These are phyloP conservation scores for Globia sparganii DNA, from an alignment of 2,888 invertebrate species.

Conservation along the genomic window DNA sequence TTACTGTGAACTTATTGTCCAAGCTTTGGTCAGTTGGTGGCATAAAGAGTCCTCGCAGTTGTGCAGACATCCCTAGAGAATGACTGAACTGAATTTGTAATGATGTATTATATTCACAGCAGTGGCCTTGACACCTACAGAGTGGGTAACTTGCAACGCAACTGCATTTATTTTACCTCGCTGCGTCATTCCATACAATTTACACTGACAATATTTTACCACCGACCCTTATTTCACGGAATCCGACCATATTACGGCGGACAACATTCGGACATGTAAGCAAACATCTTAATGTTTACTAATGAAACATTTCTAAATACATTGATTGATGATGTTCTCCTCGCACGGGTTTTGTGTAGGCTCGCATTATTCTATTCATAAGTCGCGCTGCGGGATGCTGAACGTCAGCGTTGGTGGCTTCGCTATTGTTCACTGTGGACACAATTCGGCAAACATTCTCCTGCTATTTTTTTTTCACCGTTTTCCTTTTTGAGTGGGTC, in stretches of 20 bases:
- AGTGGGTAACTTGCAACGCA: conserved; percentile 71
- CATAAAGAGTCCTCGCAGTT: conserved; percentile 68
- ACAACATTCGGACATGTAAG: conserved; percentile 89
- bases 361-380: conserved; percentile 88
- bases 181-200: conserved; percentile 77
- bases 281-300: conserved; percentile 91
- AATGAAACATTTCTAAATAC: conserved; percentile 89
- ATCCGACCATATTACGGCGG: conserved; percentile 81
- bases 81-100: conserved; percentile 73
- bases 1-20: conserved; percentile 66
- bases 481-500: conserved; percentile 79
- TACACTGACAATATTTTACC: conserved; percentile 83
- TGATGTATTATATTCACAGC: conserved; percentile 80
- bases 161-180: conserved; percentile 78
- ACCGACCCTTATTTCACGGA: conserved; percentile 85
- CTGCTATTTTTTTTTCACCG: conserved; percentile 78
- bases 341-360: conserved; percentile 86
- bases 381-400: conserved; percentile 85
- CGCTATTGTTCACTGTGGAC: conserved; percentile 83
- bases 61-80: conserved; percentile 68
- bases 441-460: conserved; percentile 85
- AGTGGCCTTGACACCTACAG: conserved; percentile 82
- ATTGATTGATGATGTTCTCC: conserved; percentile 87
- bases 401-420: conserved; percentile 87
- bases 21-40: conserved; percentile 64